Percentiles rank a stretch among this genome's conserved stretches.
Conservation (phyloP, 2,797 vertebrate genomes). For the Onychomys torridus region DNA sequence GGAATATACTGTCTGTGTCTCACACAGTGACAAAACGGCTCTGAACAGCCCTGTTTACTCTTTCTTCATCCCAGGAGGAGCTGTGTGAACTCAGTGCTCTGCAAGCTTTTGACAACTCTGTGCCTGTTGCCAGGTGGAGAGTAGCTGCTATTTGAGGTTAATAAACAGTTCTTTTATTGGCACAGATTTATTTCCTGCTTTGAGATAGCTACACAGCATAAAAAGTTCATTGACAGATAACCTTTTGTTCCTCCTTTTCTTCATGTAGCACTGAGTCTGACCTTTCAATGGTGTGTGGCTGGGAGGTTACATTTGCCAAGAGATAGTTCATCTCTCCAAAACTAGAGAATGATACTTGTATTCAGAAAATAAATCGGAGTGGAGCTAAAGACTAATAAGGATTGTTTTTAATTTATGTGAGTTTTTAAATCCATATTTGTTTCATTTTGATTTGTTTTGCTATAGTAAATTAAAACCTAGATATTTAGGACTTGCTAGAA, state of each 20-base stretch:
- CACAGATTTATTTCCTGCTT: background rate
- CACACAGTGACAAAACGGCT: background rate
- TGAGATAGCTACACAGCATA: background rate
- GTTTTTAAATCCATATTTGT: constrained; percentile 21
- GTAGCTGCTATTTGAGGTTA: background rate
- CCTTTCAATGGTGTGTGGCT: background rate
- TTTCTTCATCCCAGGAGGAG: background rate
- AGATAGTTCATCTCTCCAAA: background rate
- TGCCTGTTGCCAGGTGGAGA: background rate
- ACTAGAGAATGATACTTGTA: background rate
- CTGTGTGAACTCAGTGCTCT: background rate
- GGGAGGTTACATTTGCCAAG: background rate
- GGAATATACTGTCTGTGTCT: background rate
- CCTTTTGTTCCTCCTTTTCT: background rate
- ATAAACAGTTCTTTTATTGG: background rate
- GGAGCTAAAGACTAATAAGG: background rate
- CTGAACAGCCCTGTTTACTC: background rate
- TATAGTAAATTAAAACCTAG: constrained; percentile 20
- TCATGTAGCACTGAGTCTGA: background rate
- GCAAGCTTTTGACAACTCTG: background rate
- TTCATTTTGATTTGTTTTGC: constrained; percentile 24
- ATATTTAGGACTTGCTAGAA: background rate
- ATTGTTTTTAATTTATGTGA: background rate
- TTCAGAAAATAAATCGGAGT: constrained; percentile 46
- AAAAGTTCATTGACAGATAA: background rate